Percentiles rank a stretch among this genome's conserved stretches.
phyloP scores from a whole-genome alignment of 1,140 invertebrate species.

The Spodoptera litura region DNA sequence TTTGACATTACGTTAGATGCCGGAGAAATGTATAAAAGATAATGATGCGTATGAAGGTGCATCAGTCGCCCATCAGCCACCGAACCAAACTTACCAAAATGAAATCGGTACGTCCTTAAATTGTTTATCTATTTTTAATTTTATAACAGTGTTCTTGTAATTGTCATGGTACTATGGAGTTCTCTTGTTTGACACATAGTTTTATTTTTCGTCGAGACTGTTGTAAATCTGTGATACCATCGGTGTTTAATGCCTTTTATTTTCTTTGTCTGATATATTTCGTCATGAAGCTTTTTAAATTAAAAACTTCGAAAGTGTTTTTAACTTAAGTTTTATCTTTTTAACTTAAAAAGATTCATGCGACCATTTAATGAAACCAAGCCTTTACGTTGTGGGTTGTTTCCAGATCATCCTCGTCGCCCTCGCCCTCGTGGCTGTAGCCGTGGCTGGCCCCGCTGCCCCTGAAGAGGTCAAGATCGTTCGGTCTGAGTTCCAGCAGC shows the following conservation, averaged over 20 bases:
- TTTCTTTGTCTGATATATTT: no score
- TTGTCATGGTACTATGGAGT: not conserved
- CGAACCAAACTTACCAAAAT: conserved; percentile 72
- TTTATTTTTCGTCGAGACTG: not conserved
- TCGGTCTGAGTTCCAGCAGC: conserved; percentile 69
- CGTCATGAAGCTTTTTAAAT: no score
- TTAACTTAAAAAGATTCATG: no score
- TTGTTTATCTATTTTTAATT: not conserved
- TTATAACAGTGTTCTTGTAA: no score
- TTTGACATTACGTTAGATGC: conserved; percentile 77
- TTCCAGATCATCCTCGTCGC: conserved; percentile 75
- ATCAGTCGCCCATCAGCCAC: conserved; percentile 79
- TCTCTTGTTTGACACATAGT: not conserved
- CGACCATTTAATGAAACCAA: no score
- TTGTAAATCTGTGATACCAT: no score
- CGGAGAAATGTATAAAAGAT: conserved; percentile 84
- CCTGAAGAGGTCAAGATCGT: conserved; percentile 66
- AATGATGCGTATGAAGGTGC: conserved; percentile 63
- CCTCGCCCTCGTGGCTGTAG: conserved; percentile 75
- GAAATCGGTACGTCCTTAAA: conserved; percentile 74
- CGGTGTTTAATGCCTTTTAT: no score
- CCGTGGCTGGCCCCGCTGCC: conserved; percentile 58
- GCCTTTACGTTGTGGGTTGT: no score
- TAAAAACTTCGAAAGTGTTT: no score
- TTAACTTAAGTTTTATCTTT: no score